phyloP scores from a whole-genome alignment of 1,140 invertebrate species.

The Campoletis sonorensis region DNA sequence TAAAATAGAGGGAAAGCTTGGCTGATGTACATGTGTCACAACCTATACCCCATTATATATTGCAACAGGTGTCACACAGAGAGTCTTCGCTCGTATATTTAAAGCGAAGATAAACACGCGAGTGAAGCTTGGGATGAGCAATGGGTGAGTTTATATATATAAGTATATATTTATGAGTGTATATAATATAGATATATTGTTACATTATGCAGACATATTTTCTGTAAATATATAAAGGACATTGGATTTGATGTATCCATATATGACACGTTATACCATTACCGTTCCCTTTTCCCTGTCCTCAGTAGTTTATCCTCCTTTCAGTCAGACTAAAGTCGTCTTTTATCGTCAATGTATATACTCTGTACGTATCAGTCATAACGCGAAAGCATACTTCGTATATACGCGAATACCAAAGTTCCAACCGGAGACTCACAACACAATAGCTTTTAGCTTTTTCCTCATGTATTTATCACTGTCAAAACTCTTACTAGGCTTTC shows the following conservation, averaged over 20 bases:
- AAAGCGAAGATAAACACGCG: constrained; percentile 50
- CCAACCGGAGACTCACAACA: background rate
- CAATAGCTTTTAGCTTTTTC: background rate
- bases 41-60: constrained; percentile 40
- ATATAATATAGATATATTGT: background rate
- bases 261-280: background rate
- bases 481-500: background rate
- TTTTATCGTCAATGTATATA: background rate
- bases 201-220: background rate
- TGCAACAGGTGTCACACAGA: constrained; percentile 52
- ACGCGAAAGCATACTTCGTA: background rate
- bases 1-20: background rate
- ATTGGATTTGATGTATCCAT: constrained; percentile 7
- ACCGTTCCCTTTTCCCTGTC: background rate
- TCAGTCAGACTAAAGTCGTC: constrained; percentile 3
- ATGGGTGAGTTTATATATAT: background rate
- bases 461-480: background rate
- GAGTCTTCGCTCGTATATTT: constrained; percentile 32
- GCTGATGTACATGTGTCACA: background rate
- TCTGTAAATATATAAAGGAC: constrained; percentile 1
- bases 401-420: background rate
- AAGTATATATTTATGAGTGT: background rate
- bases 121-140: too few species aligned
- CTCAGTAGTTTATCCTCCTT: constrained; percentile 8
- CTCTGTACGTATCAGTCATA: background rate